A percentile compares a stretch with the other conserved stretches of the same genome.
Conservation (phyloP, 1,140 invertebrate genomes). For the Nasonia longicornis region DNA sequence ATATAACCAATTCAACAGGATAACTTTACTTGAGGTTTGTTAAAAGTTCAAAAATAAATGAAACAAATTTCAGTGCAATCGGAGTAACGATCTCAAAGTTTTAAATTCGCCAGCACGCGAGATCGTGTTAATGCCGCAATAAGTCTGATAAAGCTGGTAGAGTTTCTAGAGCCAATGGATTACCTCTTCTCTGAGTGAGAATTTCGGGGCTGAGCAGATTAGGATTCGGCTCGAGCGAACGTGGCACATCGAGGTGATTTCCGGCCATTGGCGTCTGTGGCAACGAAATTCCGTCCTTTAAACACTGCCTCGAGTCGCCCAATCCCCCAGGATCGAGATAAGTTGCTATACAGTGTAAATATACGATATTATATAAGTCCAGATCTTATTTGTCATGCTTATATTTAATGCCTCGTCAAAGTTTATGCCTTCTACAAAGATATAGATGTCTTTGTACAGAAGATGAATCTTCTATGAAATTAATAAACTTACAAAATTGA, state of each 20-base stretch:
- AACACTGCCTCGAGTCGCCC: constrained; percentile 73
- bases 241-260: constrained; percentile 83
- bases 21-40: neutral
- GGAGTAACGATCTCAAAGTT: constrained; percentile 11
- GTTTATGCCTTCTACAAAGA: neutral
- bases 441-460: neutral
- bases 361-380: constrained; percentile 38
- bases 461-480: neutral
- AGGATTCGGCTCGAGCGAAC: constrained; percentile 77
- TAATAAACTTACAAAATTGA: neutral
- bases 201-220: constrained; percentile 86
- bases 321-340: constrained; percentile 68
- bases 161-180: constrained; percentile 43
- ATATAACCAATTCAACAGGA: no score
- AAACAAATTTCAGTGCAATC: neutral
- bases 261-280: constrained; percentile 75
- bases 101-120: constrained; percentile 23
- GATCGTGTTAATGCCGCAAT: constrained; percentile 29
- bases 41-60: neutral
- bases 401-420: neutral
- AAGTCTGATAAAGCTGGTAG: constrained; percentile 39
- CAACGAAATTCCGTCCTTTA: constrained; percentile 75
- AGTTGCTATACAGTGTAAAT: constrained; percentile 59
- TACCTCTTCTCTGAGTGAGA: constrained; percentile 80
- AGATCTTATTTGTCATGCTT: neutral